A percentile compares a stretch with the other conserved stretches of the same genome.
Conservation (phyloP, 2,113 vertebrate genomes). For the Motacilla tschutschensis region DNA sequence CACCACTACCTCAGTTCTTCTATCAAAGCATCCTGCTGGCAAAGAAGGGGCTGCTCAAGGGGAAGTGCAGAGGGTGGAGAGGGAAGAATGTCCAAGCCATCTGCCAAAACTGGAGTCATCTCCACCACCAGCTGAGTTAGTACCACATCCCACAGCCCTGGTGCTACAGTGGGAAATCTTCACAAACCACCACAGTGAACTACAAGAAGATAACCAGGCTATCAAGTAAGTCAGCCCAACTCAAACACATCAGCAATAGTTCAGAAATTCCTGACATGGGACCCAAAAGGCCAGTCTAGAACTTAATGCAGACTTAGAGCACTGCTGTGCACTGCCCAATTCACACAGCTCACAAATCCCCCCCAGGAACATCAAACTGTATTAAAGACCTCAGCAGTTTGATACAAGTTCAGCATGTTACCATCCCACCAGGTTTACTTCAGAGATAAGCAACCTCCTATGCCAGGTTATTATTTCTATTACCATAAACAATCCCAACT, state of each 20-base stretch:
- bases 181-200: neutral
- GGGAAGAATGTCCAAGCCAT: neutral
- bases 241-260: neutral
- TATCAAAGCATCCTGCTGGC: neutral
- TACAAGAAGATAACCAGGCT: neutral
- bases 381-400: neutral
- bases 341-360: neutral
- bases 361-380: rapidly evolving
- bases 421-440: neutral
- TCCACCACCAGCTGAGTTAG: neutral
- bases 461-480: neutral
- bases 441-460: neutral
- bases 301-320: neutral
- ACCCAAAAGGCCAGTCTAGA: neutral
- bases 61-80: neutral
- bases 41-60: neutral
- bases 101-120: neutral
- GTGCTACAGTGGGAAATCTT: neutral
- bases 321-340: neutral
- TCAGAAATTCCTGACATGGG: neutral
- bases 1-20: neutral
- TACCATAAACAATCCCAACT: neutral
- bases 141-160: neutral
- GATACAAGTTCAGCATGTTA: neutral
- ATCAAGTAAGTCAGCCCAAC: neutral